Evolutionary conservation across 2,113 vertebrate genomes (phyloP).

Genomic region (Phocoena sinus): DNA sequence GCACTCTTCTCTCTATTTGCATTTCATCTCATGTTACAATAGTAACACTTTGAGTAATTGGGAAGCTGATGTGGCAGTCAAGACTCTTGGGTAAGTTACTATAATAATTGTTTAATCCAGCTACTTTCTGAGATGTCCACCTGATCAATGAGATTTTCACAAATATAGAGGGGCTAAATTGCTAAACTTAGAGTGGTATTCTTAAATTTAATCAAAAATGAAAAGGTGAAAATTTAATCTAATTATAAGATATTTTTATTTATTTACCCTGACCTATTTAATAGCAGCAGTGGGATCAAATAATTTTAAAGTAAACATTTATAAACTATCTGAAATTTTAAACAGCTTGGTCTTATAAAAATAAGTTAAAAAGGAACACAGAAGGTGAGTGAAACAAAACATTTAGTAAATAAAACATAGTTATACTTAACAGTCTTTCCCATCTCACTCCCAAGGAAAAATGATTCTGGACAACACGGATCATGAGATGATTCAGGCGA

Average conservation of each 20-base stretch:
- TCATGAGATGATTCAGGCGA: not conserved
- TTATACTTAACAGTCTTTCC: not conserved
- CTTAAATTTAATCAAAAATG: not conserved
- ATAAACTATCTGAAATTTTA: not conserved
- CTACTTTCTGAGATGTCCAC: not conserved
- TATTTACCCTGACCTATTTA: not conserved
- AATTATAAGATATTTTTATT: not conserved
- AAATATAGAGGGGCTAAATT: not conserved
- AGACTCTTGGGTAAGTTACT: not conserved
- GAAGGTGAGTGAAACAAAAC: not conserved
- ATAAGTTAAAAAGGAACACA: not conserved
- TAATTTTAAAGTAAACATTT: not conserved
- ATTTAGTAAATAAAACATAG: not conserved
- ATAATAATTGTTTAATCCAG: not conserved
- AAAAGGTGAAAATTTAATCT: not conserved
- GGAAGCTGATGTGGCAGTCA: not conserved
- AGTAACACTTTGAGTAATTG: not conserved
- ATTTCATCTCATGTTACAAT: not conserved
- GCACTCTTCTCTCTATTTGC: not conserved
- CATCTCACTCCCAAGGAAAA: constrained; percentile 20
- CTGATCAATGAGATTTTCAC: not conserved
- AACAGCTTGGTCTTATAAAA: not conserved
- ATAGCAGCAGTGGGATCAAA: not conserved
- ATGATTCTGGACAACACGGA: not conserved
- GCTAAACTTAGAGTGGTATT: not conserved